Percentiles rank a stretch among this genome's conserved stretches.
phyloP scores from a whole-genome alignment of 1,140 invertebrate species.

The Caenorhabditis brenneri region DNA sequence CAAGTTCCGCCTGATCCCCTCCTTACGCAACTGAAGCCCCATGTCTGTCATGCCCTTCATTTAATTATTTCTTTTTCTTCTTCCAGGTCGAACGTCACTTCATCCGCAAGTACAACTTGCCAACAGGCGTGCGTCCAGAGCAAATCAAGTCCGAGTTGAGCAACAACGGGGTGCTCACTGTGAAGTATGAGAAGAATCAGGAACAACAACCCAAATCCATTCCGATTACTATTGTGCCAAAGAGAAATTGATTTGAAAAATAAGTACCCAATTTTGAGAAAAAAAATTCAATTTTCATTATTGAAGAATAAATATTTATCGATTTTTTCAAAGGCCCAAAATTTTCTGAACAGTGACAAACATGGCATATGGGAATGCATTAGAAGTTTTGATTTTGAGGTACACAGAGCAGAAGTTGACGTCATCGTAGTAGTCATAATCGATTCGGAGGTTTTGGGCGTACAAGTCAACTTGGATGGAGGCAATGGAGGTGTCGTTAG shows the following conservation, averaged over 20 bases:
- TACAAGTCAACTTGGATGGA: not conserved
- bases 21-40: not conserved
- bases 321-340: not conserved
- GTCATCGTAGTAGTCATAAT: conserved; percentile 22
- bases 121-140: conserved; percentile 58
- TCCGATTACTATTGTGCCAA: conserved; percentile 63
- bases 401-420: conserved; percentile 5
- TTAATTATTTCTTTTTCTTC: no score
- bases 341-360: conserved; percentile 15
- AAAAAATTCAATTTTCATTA: conserved; percentile 43
- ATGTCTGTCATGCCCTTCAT: not conserved
- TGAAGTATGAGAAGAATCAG: conserved; percentile 57
- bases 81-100: conserved; percentile 62
- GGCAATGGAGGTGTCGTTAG: not conserved
- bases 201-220: conserved; percentile 58
- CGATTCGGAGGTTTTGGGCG: not conserved
- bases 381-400: not conserved
- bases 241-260: conserved; percentile 50
- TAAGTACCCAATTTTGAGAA: not conserved
- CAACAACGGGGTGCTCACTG: conserved; percentile 61
- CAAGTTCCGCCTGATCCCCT: no score
- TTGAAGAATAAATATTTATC: not conserved
- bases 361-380: not conserved
- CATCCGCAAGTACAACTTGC: conserved; percentile 62
- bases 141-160: conserved; percentile 61